A percentile compares a stretch with the other conserved stretches of the same genome.
Conservation (phyloP, 1,140 invertebrate species). For the Heterodera carotae region DNA sequence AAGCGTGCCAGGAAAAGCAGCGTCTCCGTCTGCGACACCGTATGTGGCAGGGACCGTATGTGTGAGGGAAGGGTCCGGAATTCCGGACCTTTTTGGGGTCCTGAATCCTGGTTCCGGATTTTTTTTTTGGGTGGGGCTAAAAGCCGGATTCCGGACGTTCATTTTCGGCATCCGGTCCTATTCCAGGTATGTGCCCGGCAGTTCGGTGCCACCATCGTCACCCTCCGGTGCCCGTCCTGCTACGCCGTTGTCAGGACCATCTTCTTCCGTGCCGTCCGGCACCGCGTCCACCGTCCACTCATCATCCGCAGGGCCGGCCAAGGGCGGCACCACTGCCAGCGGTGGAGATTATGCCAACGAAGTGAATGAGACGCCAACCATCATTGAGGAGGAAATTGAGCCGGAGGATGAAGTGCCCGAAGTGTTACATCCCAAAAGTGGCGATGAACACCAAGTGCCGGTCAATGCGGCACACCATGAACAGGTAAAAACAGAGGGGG, state of each 20-base stretch:
- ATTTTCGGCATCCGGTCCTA: no score
- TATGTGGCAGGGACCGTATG: no score
- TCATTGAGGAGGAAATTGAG: not conserved
- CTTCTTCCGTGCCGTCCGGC: not conserved
- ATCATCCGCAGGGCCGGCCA: not conserved
- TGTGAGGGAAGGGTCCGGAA: no score
- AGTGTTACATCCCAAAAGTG: not conserved
- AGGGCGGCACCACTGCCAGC: not conserved
- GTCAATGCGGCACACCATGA: not conserved
- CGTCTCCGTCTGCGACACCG: no score
- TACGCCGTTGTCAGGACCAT: no score
- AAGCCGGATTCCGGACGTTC: no score
- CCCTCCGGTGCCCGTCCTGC: no score
- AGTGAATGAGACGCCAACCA: not conserved
- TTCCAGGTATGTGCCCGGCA: no score
- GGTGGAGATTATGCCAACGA: not conserved
- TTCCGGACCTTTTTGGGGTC: no score
- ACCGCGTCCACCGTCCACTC: not conserved
- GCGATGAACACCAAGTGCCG: conserved; percentile 5
- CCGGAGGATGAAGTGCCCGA: not conserved
- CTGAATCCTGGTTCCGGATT: no score
- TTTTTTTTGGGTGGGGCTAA: no score
- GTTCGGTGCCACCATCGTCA: no score
- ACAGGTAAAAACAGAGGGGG: not conserved
- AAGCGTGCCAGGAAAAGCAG: not conserved